Evolutionary conservation across 2,888 invertebrate species (phyloP).

Genomic region (Allophyes oxyacanthae): DNA sequence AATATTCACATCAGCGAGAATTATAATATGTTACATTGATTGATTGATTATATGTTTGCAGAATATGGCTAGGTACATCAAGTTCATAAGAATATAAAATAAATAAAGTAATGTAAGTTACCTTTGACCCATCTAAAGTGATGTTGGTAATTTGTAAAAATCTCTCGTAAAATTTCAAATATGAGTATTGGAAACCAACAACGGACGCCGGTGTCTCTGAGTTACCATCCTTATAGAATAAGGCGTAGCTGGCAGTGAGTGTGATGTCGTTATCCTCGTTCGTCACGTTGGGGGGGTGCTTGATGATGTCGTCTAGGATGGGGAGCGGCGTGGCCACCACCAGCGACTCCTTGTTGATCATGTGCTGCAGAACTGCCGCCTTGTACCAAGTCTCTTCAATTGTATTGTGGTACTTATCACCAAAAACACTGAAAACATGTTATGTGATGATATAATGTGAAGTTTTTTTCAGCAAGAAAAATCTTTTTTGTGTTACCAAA

Average conservation of each 20-base stretch:
- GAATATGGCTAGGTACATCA: too few relatives aligned
- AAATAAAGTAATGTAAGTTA: too few relatives aligned
- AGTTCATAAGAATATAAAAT: too few relatives aligned
- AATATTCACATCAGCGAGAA: too few relatives aligned
- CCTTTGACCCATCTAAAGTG: conserved; percentile 62
- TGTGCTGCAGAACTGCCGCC: conserved; percentile 95
- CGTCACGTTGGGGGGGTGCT: conserved; percentile 71
- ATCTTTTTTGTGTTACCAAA: too few relatives aligned
- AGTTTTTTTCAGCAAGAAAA: too few relatives aligned
- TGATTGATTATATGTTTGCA: too few relatives aligned
- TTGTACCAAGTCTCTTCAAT: conserved; percentile 98
- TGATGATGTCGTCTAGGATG: conserved; percentile 76
- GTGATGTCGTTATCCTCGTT: conserved; percentile 88
- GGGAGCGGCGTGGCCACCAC: conserved; percentile 93
- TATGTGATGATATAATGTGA: not conserved
- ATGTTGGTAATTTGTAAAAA: conserved; percentile 91
- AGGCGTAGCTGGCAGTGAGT: conserved; percentile 95
- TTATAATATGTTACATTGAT: too few relatives aligned
- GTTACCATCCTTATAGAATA: conserved; percentile 94
- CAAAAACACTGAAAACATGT: conserved; percentile 90
- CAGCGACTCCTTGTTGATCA: conserved; percentile 93
- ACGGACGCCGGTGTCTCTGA: conserved; percentile 96
- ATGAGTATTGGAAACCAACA: conserved; percentile 95
- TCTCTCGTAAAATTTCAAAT: conserved; percentile 91
- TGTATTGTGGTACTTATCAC: conserved; percentile 92